Evolutionary conservation across 1,140 invertebrate species (phyloP).

Genomic region (Apis florea): DNA sequence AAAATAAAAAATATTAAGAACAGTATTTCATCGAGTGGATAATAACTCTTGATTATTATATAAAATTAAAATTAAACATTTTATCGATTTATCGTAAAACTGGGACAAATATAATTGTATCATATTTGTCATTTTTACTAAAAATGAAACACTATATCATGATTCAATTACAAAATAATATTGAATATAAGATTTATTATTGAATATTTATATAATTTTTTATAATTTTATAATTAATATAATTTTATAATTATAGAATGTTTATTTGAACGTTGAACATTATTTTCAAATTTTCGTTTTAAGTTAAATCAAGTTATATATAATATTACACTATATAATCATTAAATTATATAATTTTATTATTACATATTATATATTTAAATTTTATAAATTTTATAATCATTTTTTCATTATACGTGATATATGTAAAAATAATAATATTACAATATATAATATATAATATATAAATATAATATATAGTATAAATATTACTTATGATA

Average conservation of each 20-base stretch:
- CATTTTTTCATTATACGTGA: too few relatives aligned
- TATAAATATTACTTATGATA: too few relatives aligned
- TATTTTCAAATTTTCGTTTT: neutral
- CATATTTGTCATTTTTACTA: conserved; percentile 1
- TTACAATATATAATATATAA: too few relatives aligned
- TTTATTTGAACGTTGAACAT: neutral
- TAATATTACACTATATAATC: too few relatives aligned
- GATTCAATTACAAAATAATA: neutral
- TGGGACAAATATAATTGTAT: conserved; percentile 51
- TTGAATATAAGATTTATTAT: neutral
- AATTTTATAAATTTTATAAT: too few relatives aligned
- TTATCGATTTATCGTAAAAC: conserved; percentile 36
- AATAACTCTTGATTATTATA: conserved; percentile 35
- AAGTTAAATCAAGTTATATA: too few relatives aligned
- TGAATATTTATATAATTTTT: neutral
- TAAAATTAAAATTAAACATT: conserved; percentile 29
- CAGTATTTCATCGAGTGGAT: neutral
- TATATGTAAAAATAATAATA: too few relatives aligned
- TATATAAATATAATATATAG: too few relatives aligned
- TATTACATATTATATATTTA: too few relatives aligned
- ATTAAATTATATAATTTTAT: too few relatives aligned
- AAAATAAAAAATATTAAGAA: neutral
- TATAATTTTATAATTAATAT: too few relatives aligned
- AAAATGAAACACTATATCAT: conserved; percentile 6
- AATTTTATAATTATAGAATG: neutral